Evolutionary conservation across 2,113 vertebrate genomes (phyloP), one percentile per base, ranked within the genome.

Genomic region (Tyrannus savana): DNA sequence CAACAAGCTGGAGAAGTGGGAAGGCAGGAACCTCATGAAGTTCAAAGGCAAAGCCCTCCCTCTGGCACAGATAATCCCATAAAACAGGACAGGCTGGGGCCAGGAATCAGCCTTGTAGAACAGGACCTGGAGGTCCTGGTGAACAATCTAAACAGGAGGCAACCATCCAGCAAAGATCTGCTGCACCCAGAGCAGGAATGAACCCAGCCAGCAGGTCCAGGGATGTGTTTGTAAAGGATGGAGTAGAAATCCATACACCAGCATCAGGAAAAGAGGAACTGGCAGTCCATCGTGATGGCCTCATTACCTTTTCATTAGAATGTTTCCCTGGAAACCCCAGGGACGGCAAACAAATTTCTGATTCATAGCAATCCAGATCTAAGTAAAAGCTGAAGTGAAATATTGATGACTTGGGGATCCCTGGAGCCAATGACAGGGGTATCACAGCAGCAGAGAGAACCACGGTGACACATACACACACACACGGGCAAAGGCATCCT

Each of bases 401-500:
- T 9, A 14, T 2, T 11, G 67, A 50, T 68, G 71, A 10, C 19
- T 50, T 35, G 10, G 19, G 35, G 47, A 39, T 62, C 37, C 10
- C n/a, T 44, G n/a, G 69, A 74, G 39, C 13, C 4, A 11, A 14
- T 5, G 0, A 22, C 7, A 10, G 24, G 67, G 28, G 8, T 21
- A 30, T 33, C 37, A 31, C n/a, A 46, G 3, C 35, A 62, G 46
- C 91, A 30, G 50, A 47, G 42, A 79, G 50, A 30, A 19, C 21
- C 6, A 0, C 19, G 8, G 39, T 6, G 55, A 35, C 37, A 42
- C 24, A 53, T 35, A 25, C 24, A 53, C 39, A 25, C 31, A 22
- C 2, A 1, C 11, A 1, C 11, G 11, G 56, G 8, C 0, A 24
- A 41, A 3, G 7, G 6, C 4, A 0, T 14, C 30, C 53, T n/a